A percentile compares a stretch with the other conserved stretches of the same genome.
These are phyloP conservation scores for Palythoa grandis DNA, from an alignment of 92 coral and sea anemone genomes.

Conservation along the genomic window DNA sequence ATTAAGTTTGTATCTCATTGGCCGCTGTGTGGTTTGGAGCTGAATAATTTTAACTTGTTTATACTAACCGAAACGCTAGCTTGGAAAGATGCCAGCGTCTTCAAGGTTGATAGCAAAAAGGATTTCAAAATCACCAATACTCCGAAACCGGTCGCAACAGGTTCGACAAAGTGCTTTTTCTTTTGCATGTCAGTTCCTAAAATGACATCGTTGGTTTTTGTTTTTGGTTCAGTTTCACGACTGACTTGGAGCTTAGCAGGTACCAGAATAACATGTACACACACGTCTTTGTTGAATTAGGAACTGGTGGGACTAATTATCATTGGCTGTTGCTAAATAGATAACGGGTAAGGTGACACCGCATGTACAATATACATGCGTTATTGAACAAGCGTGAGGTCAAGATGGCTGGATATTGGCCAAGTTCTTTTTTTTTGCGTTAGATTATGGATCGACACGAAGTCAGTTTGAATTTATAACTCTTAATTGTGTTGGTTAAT, in stretches of 20 bases:
- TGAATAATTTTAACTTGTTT: not conserved
- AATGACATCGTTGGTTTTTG: too few species aligned
- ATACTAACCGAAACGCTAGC: not conserved
- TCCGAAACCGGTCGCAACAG: not conserved
- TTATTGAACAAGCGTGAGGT: too few species aligned
- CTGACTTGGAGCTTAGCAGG: too few species aligned
- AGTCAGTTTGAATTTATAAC: constrained; percentile 55
- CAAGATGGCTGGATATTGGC: too few species aligned
- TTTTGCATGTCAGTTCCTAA: too few species aligned
- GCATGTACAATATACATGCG: too few species aligned
- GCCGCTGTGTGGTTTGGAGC: constrained; percentile 1
- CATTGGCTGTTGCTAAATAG: not conserved
- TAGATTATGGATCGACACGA: too few species aligned
- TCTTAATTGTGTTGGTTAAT: constrained; percentile 66
- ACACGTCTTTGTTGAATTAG: not conserved
- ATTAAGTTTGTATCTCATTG: not conserved
- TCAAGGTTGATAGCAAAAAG: not conserved
- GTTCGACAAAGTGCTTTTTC: not conserved
- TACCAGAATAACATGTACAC: not conserved
- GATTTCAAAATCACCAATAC: not conserved
- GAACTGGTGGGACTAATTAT: not conserved
- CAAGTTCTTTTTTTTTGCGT: too few species aligned
- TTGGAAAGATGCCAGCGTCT: constrained; percentile 40
- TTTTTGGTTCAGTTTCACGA: too few species aligned
- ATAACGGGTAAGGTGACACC: not conserved